These are phyloP conservation scores for Pelecanus crispus DNA, from an alignment of 2,113 vertebrate species.

Conservation along the genomic window DNA sequence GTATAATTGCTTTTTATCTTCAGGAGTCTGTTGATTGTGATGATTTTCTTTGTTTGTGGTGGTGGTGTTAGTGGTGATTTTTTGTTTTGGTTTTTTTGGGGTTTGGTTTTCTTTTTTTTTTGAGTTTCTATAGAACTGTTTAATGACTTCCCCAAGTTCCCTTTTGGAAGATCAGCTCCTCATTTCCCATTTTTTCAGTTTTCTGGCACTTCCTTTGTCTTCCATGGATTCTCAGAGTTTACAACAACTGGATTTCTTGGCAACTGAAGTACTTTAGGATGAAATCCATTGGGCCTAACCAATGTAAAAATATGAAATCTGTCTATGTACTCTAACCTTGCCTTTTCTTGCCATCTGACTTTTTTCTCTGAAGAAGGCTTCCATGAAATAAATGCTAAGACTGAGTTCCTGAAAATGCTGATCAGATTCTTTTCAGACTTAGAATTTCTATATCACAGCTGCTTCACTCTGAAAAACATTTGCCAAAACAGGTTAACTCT, in stretches of 20 bases:
- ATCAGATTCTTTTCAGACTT: background rate
- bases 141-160: background rate
- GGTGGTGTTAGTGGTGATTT: fast-evolving
- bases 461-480: background rate
- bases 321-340: background rate
- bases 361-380: background rate
- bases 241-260: background rate
- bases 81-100: too few relatives aligned
- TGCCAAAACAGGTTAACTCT: background rate
- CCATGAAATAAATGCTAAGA: background rate
- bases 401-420: background rate
- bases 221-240: background rate
- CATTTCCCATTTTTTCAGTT: background rate
- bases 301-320: background rate
- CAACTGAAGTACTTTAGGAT: background rate
- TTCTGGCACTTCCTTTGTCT: background rate
- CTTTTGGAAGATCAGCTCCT: background rate
- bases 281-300: background rate
- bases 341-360: background rate
- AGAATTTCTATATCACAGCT: background rate
- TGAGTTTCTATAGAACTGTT: background rate
- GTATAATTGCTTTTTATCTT: background rate
- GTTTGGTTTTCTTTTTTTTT: background rate
- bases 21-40: background rate
- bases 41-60: background rate